phyloP scores from a whole-genome alignment of 1,140 invertebrate species.

The Drosophila nasuta region DNA sequence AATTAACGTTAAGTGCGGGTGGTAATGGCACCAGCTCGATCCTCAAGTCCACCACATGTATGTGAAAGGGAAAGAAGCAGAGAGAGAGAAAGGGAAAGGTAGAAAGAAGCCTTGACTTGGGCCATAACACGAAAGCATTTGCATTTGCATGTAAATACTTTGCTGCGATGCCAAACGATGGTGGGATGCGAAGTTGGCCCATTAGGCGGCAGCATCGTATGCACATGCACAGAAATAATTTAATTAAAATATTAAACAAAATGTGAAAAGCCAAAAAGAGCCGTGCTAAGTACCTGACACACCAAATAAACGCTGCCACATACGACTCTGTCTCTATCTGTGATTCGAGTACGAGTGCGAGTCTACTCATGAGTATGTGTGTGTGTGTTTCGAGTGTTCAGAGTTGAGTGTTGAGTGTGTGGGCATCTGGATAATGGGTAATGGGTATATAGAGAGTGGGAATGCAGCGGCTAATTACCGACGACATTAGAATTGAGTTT shows the following conservation, averaged over 20 bases:
- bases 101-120: constrained; percentile 35
- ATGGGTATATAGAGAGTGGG: background rate
- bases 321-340: constrained; percentile 12
- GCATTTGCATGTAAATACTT: constrained; percentile 76
- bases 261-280: constrained; percentile 64
- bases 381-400: background rate
- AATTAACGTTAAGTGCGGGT: constrained; percentile 83
- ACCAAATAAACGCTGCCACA: constrained; percentile 52
- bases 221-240: constrained; percentile 74
- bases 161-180: constrained; percentile 47
- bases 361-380: background rate
- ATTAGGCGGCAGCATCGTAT: constrained; percentile 68
- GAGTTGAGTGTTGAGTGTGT: constrained; percentile 3
- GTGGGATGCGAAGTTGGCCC: constrained; percentile 73
- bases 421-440: background rate
- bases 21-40: constrained; percentile 70
- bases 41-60: constrained; percentile 37
- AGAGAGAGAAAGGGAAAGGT: background rate
- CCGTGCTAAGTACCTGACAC: constrained; percentile 40
- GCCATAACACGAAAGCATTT: constrained; percentile 65
- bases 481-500: constrained; percentile 38
- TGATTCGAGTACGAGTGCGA: constrained; percentile 5
- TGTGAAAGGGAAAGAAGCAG: constrained; percentile 7
- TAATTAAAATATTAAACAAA: constrained; percentile 83
- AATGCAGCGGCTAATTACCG: constrained; percentile 39